A percentile compares a stretch with the other conserved stretches of the same genome.
Evolutionary conservation across 2,888 invertebrate genomes (phyloP).

Genomic region (Cantharis rustica): DNA sequence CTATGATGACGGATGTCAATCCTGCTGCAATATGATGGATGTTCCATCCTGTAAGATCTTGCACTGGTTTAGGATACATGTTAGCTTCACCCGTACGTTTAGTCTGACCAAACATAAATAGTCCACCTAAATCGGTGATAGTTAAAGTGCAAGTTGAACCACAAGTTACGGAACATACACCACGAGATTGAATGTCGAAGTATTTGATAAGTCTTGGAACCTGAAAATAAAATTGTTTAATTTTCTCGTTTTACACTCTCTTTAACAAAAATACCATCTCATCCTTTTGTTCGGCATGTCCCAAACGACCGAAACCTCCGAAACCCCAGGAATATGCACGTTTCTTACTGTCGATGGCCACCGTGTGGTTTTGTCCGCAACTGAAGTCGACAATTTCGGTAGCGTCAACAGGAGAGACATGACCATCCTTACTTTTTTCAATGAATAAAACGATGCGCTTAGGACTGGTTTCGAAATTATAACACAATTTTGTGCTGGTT

Average conservation of each 20-base stretch:
- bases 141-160: constrained; percentile 88
- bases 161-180: constrained; percentile 79
- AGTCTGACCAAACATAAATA: constrained; percentile 88
- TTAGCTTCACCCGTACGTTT: constrained; percentile 94
- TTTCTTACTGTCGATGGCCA: constrained; percentile 86
- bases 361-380: constrained; percentile 91
- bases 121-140: constrained; percentile 74
- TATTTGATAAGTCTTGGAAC: constrained; percentile 79
- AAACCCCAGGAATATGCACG: constrained; percentile 95
- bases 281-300: constrained; percentile 91
- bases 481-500: constrained; percentile 85
- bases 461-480: constrained; percentile 83
- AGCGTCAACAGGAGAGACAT: constrained; percentile 80
- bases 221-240: constrained; percentile 35
- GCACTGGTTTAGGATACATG: constrained; percentile 95
- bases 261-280: constrained; percentile 68
- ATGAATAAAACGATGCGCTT: constrained; percentile 84
- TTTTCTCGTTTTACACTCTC: not conserved
- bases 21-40: constrained; percentile 83
- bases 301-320: constrained; percentile 91
- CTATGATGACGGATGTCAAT: constrained; percentile 82
- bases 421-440: constrained; percentile 86
- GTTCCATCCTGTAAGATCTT: constrained; percentile 93
- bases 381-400: constrained; percentile 89
- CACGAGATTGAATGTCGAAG: constrained; percentile 84